Percentiles rank a stretch among this genome's conserved stretches.
phyloP scores from a whole-genome alignment of 2,888 invertebrate genomes.

The Oligia latruncula region DNA sequence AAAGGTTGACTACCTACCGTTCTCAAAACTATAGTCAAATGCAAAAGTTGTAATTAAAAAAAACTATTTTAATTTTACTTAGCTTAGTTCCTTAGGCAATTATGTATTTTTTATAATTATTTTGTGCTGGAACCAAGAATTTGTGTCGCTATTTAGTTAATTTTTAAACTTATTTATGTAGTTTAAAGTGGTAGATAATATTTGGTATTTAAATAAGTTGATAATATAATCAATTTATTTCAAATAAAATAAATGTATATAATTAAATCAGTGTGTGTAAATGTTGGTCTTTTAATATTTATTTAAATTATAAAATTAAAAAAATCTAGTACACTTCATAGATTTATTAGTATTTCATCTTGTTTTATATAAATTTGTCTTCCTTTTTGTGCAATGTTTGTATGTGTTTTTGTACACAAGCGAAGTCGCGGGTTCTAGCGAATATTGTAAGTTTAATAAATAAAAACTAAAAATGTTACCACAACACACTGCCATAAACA shows the following conservation, averaged over 20 bases:
- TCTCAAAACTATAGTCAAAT: constrained; percentile 1
- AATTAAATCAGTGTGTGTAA: constrained; percentile 53
- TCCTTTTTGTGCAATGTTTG: constrained; percentile 57
- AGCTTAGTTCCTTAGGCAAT: constrained; percentile 24
- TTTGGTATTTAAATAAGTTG: constrained; percentile 32
- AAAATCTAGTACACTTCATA: constrained; percentile 7
- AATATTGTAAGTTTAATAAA: constrained; percentile 47
- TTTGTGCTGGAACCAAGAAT: constrained; percentile 13
- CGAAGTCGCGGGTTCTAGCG: constrained; percentile 38
- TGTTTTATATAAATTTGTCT: constrained; percentile 49
- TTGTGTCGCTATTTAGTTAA: constrained; percentile 17
- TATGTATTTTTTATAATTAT: constrained; percentile 23
- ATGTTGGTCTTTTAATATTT: constrained; percentile 44
- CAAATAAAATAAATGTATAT: constrained; percentile 34
- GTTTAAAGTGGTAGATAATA: constrained; percentile 9
- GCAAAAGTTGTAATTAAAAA: constrained; percentile 24
- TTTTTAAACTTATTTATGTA: constrained; percentile 33
- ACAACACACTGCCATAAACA: constrained; percentile 67
- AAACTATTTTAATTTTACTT: constrained; percentile 1
- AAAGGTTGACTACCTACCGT: neutral
- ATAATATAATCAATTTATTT: constrained; percentile 11
- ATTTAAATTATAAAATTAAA: constrained; percentile 29
- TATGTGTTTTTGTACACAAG: constrained; percentile 16
- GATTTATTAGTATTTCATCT: constrained; percentile 21
- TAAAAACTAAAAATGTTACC: constrained; percentile 58